A percentile compares a stretch with the other conserved stretches of the same genome.
Conservation (phyloP, 2,888 invertebrate genomes). For the Lycophotia porphyrea region DNA sequence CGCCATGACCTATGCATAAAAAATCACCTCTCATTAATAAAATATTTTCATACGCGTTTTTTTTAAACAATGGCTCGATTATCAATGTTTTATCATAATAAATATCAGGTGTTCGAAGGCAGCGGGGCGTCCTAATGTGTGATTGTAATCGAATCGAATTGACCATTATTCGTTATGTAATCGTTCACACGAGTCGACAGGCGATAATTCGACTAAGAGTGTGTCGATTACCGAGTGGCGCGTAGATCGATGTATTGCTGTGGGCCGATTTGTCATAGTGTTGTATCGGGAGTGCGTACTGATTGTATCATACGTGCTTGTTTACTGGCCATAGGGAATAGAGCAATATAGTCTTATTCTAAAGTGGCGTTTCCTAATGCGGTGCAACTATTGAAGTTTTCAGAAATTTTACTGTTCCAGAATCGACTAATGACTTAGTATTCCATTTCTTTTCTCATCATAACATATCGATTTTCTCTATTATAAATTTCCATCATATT, state of each 20-base stretch:
- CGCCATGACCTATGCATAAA: conserved; percentile 63
- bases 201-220: conserved; percentile 70
- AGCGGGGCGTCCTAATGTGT: conserved; percentile 71
- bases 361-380: conserved; percentile 29
- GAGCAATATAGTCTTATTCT: conserved; percentile 29
- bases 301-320: conserved; percentile 53
- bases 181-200: conserved; percentile 64
- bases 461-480: neutral
- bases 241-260: conserved; percentile 71
- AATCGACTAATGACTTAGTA: neutral
- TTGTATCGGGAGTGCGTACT: conserved; percentile 60
- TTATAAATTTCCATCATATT: neutral
- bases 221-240: conserved; percentile 66
- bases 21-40: conserved; percentile 65
- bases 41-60: conserved; percentile 63
- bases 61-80: conserved; percentile 64
- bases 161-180: conserved; percentile 72
- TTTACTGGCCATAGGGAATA: conserved; percentile 37
- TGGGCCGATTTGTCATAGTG: conserved; percentile 77
- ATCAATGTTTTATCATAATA: conserved; percentile 61
- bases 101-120: conserved; percentile 66
- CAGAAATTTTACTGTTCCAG: neutral
- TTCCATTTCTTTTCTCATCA: neutral
- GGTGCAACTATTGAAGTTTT: conserved; percentile 8
- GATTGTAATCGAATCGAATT: conserved; percentile 73